Percentiles rank a stretch among this genome's conserved stretches.
These are phyloP conservation scores for Pseudorectes ferrugineus DNA, from an alignment of 2,113 vertebrate species.

Conservation along the genomic window DNA sequence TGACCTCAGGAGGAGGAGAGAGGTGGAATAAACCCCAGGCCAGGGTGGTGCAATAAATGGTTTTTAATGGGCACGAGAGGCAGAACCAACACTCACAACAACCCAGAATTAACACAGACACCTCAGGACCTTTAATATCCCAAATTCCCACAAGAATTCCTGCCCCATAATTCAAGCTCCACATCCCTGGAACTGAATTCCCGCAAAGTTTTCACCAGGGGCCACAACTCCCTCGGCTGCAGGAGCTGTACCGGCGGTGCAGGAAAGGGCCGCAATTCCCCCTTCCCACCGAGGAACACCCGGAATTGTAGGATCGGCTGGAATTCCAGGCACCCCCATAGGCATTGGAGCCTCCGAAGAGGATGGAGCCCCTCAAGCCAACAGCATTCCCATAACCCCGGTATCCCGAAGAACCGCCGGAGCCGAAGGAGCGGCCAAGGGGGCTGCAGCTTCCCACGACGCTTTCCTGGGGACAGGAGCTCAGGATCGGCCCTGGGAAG, in stretches of 20 bases:
- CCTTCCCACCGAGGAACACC: neutral
- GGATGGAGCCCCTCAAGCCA: neutral
- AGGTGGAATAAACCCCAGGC: neutral
- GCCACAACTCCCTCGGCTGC: neutral
- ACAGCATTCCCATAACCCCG: neutral
- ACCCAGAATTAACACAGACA: neutral
- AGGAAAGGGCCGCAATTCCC: neutral
- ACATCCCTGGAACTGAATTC: too few species aligned
- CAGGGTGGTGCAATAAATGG: neutral
- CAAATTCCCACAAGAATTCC: neutral
- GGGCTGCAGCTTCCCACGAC: neutral
- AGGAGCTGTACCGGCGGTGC: neutral
- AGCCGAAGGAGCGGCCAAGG: neutral
- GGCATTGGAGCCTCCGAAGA: neutral
- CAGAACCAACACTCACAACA: neutral
- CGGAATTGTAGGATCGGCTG: neutral
- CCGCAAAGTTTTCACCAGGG: neutral
- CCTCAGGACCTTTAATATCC: neutral
- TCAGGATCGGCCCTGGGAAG: neutral
- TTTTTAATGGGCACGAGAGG: neutral
- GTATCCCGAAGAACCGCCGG: neutral
- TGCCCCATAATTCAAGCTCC: neutral
- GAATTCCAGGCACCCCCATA: neutral
- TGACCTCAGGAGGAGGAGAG: neutral
- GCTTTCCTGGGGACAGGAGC: neutral